Conservation (phyloP, 2,888 invertebrate genomes). For the Heliconius charithonia region DNA sequence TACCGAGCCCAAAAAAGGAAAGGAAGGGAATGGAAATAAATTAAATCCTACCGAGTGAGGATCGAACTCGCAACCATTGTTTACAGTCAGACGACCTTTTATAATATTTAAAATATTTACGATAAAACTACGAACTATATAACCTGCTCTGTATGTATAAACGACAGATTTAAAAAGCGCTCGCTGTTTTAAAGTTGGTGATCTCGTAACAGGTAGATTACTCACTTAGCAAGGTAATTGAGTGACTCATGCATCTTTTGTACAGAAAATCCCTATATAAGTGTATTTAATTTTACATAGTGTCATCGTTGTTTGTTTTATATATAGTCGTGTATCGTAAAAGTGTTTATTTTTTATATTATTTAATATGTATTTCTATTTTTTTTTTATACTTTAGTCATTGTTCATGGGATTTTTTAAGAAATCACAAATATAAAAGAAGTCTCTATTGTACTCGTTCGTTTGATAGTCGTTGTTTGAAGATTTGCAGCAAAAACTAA, state of each 20-base stretch:
- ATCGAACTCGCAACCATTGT: no score
- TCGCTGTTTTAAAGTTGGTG: not conserved
- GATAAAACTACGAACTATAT: not conserved
- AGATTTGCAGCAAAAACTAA: not conserved
- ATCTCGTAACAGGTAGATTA: slow-evolving; percentile 6
- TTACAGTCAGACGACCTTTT: no score
- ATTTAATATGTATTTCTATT: not conserved
- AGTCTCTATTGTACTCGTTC: no score
- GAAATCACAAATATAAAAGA: no score
- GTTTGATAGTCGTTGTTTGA: no score
- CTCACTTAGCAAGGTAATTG: slow-evolving; percentile 6
- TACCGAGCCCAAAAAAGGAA: no score
- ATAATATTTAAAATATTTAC: no score
- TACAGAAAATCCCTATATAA: slow-evolving; percentile 17
- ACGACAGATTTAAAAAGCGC: not conserved
- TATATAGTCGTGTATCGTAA: not conserved
- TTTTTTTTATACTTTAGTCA: not conserved
- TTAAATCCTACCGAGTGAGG: no score
- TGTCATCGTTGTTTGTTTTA: slow-evolving; percentile 18
- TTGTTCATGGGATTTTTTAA: not conserved
- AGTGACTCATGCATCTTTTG: slow-evolving; percentile 20
- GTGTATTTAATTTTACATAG: slow-evolving; percentile 4
- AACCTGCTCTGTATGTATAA: not conserved
- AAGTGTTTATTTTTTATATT: no score
- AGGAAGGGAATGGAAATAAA: no score